Evolutionary conservation across 2,113 vertebrate genomes (phyloP).

Genomic region (western clawed frog (Xenopus tropicalis)): DNA sequence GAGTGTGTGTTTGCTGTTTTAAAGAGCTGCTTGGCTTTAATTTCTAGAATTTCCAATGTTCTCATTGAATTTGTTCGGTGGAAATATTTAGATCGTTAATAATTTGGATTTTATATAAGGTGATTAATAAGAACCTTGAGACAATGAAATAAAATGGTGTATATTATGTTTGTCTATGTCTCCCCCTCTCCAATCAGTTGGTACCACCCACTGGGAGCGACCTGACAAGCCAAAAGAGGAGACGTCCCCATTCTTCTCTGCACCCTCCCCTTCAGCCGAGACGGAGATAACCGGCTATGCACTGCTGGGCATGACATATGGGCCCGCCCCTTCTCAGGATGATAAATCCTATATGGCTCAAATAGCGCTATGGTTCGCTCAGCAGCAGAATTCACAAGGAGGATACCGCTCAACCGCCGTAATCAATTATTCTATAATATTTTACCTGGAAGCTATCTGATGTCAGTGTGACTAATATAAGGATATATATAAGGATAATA

Average conservation of each 20-base stretch:
- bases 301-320: slow-evolving; percentile 46
- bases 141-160: too few species aligned
- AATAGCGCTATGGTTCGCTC: slow-evolving; percentile 49
- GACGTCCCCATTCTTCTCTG: background rate
- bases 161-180: too few species aligned
- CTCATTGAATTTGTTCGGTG: too few species aligned
- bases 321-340: background rate
- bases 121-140: too few species aligned
- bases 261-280: accelerated
- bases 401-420: slow-evolving; percentile 52
- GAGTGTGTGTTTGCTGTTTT: too few species aligned
- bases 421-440: background rate
- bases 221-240: background rate
- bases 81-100: too few species aligned
- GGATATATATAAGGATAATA: too few species aligned
- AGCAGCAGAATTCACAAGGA: slow-evolving; percentile 48
- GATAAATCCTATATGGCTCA: background rate
- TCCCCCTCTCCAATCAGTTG: slow-evolving; percentile 15
- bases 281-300: slow-evolving; percentile 47
- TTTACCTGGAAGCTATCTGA: background rate
- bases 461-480: background rate
- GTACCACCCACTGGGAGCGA: slow-evolving; percentile 47
- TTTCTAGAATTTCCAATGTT: too few species aligned
- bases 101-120: too few species aligned
- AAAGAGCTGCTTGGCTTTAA: too few species aligned